Base-by-base conservation (phyloP, 2,113 vertebrate genomes). In the Elachura formosa region DNA sequence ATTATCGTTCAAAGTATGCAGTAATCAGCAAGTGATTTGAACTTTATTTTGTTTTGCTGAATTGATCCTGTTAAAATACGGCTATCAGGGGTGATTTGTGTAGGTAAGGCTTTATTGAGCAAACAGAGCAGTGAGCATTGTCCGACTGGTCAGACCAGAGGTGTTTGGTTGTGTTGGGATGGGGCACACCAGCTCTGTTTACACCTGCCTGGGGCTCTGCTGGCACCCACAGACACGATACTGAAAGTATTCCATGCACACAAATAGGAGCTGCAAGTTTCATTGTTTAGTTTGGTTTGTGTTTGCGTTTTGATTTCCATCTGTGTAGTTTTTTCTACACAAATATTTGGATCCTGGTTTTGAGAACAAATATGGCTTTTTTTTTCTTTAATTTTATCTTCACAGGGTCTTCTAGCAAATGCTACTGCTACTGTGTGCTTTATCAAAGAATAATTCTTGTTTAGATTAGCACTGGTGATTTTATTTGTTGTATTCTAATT, bases 341-440 rank as follows among this genome's bases (percentile, higher is more conserved):
- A 23, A n/a, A 49, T 66, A 20, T 41, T 93, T 79, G 5, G 15
- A 24, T 85, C 49, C 16, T 38, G 38, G 36, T 64, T 93, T 75
- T 56, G 54, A 66, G 62, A 79, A 40, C 4, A 45, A 62, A 13
- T 43, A 5, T 38, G n/a, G n/a, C n/a, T n/a, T n/a, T 40, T 22
- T 24, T 13, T 31, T 28, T 11, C 40, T 55, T 11, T 9, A 16
- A 1, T 28, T 43, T 59, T 29, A 8, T 61, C 22, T 63, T 51
- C 40, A 28, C 12, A 24, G 12, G 12, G 5, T 89, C 26, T 72
- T 62, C 18, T 10, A 45, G 8, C 24, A 64, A n/a, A n/a, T n/a
- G n/a, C n/a, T n/a, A n/a, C n/a, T 1, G 1, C 19, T 61, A 2
- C 5, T 54, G 0, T 34, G 7, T n/a, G 29, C 11, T 43, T 1